These are phyloP conservation scores for Ceratoteleas bidentatus DNA, from an alignment of 1,140 invertebrate species.

Conservation along the genomic window DNA sequence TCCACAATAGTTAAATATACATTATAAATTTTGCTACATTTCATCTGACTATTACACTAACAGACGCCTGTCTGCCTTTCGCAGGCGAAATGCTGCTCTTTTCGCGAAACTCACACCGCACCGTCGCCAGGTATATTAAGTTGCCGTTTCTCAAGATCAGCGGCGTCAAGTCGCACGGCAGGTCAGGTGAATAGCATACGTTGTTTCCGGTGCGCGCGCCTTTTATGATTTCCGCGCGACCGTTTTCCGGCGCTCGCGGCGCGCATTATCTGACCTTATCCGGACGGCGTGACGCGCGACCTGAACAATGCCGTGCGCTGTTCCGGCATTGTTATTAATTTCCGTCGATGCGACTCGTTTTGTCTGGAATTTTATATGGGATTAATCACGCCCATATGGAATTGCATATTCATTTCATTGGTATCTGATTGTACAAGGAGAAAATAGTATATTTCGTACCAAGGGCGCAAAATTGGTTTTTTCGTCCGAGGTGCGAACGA, in stretches of 20 bases:
- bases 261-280: constrained; percentile 69
- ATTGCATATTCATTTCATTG: too few species aligned
- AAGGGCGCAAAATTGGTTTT: too few species aligned
- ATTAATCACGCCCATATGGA: too few species aligned
- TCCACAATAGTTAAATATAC: too few species aligned
- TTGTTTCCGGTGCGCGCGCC: constrained; percentile 45
- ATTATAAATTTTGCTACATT: too few species aligned
- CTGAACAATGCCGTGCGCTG: constrained; percentile 66
- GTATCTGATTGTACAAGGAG: too few species aligned
- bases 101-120: constrained; percentile 18
- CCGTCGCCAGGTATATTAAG: constrained; percentile 27
- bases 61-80: neutral
- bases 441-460: too few species aligned
- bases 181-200: constrained; percentile 38
- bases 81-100: neutral
- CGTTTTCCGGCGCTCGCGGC: constrained; percentile 61
- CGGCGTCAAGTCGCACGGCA: constrained; percentile 56
- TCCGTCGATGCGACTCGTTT: constrained; percentile 51
- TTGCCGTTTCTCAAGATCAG: constrained; percentile 51
- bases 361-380: too few species aligned
- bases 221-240: constrained; percentile 48
- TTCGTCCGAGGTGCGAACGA: too few species aligned
- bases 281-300: constrained; percentile 36
- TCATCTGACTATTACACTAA: too few species aligned
- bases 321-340: constrained; percentile 70